Conservation (phyloP, 2,797 vertebrate genomes). For the Gymnocypris eckloni region DNA sequence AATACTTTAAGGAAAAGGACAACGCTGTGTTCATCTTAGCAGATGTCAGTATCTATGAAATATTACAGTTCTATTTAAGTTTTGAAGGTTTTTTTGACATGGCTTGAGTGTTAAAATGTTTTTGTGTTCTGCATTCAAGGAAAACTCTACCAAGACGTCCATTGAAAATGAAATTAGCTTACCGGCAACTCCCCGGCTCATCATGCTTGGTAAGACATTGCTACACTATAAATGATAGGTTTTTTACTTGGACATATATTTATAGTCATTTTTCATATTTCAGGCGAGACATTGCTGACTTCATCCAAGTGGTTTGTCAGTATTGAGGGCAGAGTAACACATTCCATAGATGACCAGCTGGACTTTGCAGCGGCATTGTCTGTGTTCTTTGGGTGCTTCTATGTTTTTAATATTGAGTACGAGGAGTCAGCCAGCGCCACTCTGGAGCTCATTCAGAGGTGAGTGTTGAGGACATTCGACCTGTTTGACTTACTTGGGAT, state of each 20-base stretch:
- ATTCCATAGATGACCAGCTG: constrained; percentile 35
- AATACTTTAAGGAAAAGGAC: constrained; percentile 50
- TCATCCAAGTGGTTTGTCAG: constrained; percentile 50
- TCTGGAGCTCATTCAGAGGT: constrained; percentile 44
- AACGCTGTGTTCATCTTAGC: constrained; percentile 44
- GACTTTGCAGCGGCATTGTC: constrained; percentile 39
- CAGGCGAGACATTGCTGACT: constrained; percentile 44
- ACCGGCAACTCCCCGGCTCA: constrained; percentile 45
- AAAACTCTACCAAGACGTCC: constrained; percentile 37
- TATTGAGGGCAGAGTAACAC: constrained; percentile 46
- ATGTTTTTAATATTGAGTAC: constrained; percentile 41
- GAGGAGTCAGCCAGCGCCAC: constrained; percentile 41
- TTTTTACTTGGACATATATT: neutral
- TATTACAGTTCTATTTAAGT: neutral
- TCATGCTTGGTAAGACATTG: constrained; percentile 52
- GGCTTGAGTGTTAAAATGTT: neutral
- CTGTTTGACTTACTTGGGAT: neutral
- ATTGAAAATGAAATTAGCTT: constrained; percentile 41
- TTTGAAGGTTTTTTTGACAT: neutral
- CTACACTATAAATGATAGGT: neutral
- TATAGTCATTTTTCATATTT: constrained; percentile 20
- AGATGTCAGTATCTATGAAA: constrained; percentile 42
- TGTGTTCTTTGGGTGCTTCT: constrained; percentile 45
- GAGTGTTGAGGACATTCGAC: constrained; percentile 44
- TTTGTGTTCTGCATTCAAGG: constrained; percentile 22